Conservation (phyloP, 2,113 vertebrate species). For the Nestor notabilis region DNA sequence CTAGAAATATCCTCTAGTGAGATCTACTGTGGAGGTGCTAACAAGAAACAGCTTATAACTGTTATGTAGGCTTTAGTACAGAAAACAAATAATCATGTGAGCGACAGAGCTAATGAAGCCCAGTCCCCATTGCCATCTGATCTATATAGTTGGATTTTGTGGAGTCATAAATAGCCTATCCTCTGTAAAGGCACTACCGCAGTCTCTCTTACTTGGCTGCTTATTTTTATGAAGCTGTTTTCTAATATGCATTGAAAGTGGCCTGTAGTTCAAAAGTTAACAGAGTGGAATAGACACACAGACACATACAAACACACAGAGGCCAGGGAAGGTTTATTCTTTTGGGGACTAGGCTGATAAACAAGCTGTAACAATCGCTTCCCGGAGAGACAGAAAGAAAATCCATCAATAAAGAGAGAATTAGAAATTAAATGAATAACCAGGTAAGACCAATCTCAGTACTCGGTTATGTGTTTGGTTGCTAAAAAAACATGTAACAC, state of each 20-base stretch:
- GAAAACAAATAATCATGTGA: slow-evolving; percentile 1
- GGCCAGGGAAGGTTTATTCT: neutral
- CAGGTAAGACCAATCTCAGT: neutral
- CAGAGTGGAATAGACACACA: neutral
- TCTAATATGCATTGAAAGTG: neutral
- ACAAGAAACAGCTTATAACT: neutral
- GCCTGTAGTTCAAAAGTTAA: neutral
- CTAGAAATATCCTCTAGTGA: neutral
- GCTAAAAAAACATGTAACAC: neutral
- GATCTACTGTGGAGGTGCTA: neutral
- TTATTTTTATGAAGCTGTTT: neutral
- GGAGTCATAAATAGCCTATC: neutral
- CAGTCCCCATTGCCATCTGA: neutral
- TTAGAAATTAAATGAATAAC: neutral
- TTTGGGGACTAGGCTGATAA: neutral
- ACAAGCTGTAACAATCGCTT: neutral
- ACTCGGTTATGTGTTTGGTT: neutral
- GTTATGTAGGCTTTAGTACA: neutral
- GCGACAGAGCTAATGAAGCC: neutral
- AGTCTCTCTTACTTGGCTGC: neutral
- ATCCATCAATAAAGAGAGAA: neutral
- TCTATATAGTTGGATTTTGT: neutral
- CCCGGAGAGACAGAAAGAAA: neutral
- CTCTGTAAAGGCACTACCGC: neutral
- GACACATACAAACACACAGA: neutral